Evolutionary conservation across 2,888 invertebrate genomes (phyloP).

Genomic region (Ischnura elegans): DNA sequence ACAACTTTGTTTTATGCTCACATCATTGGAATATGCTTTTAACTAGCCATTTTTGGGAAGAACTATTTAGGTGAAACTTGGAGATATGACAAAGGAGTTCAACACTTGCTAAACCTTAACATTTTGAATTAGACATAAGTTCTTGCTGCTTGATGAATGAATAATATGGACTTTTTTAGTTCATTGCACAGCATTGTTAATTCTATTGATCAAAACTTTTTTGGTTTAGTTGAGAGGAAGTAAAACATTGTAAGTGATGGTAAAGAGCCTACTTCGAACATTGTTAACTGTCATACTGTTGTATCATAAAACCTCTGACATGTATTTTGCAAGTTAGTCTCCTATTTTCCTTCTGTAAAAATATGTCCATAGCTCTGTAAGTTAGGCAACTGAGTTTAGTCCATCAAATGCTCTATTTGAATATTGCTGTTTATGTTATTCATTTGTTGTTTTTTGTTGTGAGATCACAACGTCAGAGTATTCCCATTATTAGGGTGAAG

Average conservation of each 20-base stretch:
- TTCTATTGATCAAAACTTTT: neutral
- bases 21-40: neutral
- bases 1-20: slow-evolving; percentile 21
- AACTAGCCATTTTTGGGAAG: neutral
- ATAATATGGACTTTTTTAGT: neutral
- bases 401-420: neutral
- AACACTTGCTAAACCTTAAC: neutral
- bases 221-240: neutral
- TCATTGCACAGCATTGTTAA: neutral
- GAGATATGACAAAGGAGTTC: neutral
- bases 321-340: neutral
- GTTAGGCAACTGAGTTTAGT: neutral
- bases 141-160: neutral
- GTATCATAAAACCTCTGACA: neutral
- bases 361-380: neutral
- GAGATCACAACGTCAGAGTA: neutral
- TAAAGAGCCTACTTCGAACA: neutral
- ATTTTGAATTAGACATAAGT: neutral
- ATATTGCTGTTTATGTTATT: neutral
- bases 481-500: neutral
- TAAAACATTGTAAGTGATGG: neutral
- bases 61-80: neutral
- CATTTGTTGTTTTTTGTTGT: neutral
- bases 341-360: neutral
- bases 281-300: neutral